Conservation (phyloP, 2,888 invertebrate genomes). For the Meloe dianella region DNA sequence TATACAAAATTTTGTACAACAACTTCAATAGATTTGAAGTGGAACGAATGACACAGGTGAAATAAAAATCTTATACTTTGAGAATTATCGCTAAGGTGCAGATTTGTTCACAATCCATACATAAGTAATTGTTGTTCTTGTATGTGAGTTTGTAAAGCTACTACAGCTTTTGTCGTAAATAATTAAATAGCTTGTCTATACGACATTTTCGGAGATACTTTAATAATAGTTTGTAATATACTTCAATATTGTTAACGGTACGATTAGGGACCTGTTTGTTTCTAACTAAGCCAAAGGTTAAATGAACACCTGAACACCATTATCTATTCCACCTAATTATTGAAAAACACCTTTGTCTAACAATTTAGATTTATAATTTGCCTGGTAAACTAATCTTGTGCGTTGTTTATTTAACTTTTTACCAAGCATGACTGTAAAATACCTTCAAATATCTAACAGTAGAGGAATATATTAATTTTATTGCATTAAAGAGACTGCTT, state of each 20-base stretch:
- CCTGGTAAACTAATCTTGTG: background rate
- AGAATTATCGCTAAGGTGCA: too few relatives aligned
- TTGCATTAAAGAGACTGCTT: background rate
- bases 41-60: too few relatives aligned
- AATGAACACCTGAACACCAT: background rate
- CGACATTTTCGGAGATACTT: slow-evolving; percentile 2
- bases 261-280: background rate
- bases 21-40: too few relatives aligned
- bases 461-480: slow-evolving; percentile 5
- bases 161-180: slow-evolving; percentile 29
- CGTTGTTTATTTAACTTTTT: background rate
- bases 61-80: too few relatives aligned
- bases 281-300: slow-evolving; percentile 3
- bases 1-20: too few relatives aligned
- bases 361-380: background rate
- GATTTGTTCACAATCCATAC: slow-evolving; percentile 16
- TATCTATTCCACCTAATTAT: background rate
- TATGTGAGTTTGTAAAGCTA: slow-evolving; percentile 18
- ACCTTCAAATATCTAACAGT: background rate
- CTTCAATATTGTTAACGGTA: background rate
- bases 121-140: background rate
- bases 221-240: background rate
- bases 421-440: background rate
- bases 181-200: slow-evolving; percentile 28
- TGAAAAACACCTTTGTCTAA: background rate